These are phyloP conservation scores for Synanthedon formicaeformis DNA, from an alignment of 2,888 invertebrate species.

Conservation along the genomic window DNA sequence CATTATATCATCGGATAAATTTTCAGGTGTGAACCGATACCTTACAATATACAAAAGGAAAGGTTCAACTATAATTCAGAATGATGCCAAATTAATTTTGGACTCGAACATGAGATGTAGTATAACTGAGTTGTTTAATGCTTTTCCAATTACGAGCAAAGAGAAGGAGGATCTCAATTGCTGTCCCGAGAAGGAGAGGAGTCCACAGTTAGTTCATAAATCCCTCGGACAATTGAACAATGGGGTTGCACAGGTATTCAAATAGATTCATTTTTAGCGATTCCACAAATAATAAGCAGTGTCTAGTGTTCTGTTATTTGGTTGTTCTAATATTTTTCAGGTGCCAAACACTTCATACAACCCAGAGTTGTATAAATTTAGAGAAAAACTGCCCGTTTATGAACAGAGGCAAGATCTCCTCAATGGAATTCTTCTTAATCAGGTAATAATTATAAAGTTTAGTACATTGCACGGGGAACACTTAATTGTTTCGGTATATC, in stretches of 20 bases:
- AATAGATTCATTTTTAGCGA: not conserved
- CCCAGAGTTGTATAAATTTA: constrained; percentile 67
- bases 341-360: constrained; percentile 63
- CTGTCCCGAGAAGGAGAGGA: constrained; percentile 74
- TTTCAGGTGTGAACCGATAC: constrained; percentile 75
- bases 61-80: constrained; percentile 75
- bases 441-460: constrained; percentile 44
- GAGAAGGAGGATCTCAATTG: constrained; percentile 79
- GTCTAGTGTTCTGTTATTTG: no score
- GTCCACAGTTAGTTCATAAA: constrained; percentile 66
- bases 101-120: constrained; percentile 74
- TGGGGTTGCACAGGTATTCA: constrained; percentile 72
- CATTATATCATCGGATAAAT: constrained; percentile 13
- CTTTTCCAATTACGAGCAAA: constrained; percentile 75
- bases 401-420: constrained; percentile 75
- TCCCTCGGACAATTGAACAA: constrained; percentile 76
- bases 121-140: constrained; percentile 72
- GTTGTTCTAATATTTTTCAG: constrained; percentile 16
- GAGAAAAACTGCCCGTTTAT: constrained; percentile 78
- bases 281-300: no score
- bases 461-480: no score
- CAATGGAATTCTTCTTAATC: constrained; percentile 73
- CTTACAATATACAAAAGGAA: constrained; percentile 78
- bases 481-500: no score
- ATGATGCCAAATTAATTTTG: constrained; percentile 74